phyloP scores from a whole-genome alignment of 2,888 invertebrate species.

The Capitulum mitella region DNA sequence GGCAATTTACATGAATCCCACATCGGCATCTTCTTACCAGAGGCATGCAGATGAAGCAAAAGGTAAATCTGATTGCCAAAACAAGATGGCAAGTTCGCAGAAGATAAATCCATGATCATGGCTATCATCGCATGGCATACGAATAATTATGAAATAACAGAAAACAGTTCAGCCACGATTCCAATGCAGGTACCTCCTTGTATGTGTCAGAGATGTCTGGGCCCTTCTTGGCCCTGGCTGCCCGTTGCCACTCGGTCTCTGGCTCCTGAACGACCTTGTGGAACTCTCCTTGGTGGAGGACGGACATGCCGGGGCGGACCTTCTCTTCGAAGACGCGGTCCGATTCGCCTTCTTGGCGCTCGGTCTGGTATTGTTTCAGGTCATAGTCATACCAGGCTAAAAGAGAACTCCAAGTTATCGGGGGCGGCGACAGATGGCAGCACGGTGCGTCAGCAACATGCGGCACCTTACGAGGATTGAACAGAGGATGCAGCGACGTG shows the following conservation, averaged over 20 bases:
- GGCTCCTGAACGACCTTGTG: slow-evolving; percentile 61
- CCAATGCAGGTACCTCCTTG: background rate
- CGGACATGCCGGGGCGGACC: slow-evolving; percentile 41
- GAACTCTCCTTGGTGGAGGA: slow-evolving; percentile 42
- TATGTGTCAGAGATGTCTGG: slow-evolving; percentile 28
- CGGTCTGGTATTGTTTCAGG: slow-evolving; percentile 72
- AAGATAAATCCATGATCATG: too few species aligned
- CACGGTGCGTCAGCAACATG: background rate
- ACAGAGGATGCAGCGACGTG: background rate
- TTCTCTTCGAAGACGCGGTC: slow-evolving; percentile 83
- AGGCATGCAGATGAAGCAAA: too few species aligned
- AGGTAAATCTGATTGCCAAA: too few species aligned
- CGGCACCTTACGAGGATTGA: background rate
- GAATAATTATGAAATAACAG: too few species aligned
- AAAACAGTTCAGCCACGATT: too few species aligned
- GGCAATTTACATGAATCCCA: too few species aligned
- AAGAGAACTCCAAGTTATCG: slow-evolving; percentile 28
- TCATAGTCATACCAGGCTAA: slow-evolving; percentile 89
- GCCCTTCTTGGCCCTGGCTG: slow-evolving; percentile 71
- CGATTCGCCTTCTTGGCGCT: slow-evolving; percentile 72
- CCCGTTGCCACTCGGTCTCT: slow-evolving; percentile 77
- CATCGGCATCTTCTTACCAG: too few species aligned
- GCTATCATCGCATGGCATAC: too few species aligned
- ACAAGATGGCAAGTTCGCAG: too few species aligned
- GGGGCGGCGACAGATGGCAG: slow-evolving; percentile 10